Percentiles rank a stretch among this genome's conserved stretches.
These are phyloP conservation scores for Rhysida immarginata DNA, from an alignment of 1,140 invertebrate genomes.

Conservation along the genomic window DNA sequence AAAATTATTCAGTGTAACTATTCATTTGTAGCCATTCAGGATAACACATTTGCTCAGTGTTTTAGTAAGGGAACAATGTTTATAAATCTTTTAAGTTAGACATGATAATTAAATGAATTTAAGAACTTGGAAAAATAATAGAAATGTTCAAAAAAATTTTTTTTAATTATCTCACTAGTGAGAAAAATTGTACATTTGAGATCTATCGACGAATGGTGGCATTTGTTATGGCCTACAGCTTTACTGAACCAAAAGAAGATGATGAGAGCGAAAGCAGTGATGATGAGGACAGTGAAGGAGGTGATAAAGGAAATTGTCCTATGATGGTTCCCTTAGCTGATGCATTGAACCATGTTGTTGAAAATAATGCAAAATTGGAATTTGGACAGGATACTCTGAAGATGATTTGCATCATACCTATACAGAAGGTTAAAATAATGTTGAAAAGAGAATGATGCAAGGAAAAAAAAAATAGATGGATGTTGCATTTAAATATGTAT, in stretches of 20 bases:
- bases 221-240: constrained; percentile 35
- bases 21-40: too few species aligned
- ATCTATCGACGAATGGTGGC: constrained; percentile 30
- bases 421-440: constrained; percentile 25
- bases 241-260: constrained; percentile 29
- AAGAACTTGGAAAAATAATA: too few species aligned
- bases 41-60: too few species aligned
- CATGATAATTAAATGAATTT: too few species aligned
- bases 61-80: too few species aligned
- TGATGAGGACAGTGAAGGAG: neutral
- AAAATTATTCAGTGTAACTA: too few species aligned
- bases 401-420: constrained; percentile 26
- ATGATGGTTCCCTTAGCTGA: constrained; percentile 34
- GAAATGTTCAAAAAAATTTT: too few species aligned
- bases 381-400: constrained; percentile 26
- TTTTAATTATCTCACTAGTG: constrained; percentile 8
- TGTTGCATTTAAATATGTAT: neutral
- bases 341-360: constrained; percentile 30
- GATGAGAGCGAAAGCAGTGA: constrained; percentile 14
- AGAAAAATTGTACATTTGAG: constrained; percentile 20
- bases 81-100: too few species aligned
- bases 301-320: too few species aligned
- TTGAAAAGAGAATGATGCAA: neutral
- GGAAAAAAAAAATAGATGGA: too few species aligned
- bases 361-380: constrained; percentile 29